These are phyloP conservation scores for Euura lappo DNA, from an alignment of 1,140 invertebrate genomes.

Conservation along the genomic window DNA sequence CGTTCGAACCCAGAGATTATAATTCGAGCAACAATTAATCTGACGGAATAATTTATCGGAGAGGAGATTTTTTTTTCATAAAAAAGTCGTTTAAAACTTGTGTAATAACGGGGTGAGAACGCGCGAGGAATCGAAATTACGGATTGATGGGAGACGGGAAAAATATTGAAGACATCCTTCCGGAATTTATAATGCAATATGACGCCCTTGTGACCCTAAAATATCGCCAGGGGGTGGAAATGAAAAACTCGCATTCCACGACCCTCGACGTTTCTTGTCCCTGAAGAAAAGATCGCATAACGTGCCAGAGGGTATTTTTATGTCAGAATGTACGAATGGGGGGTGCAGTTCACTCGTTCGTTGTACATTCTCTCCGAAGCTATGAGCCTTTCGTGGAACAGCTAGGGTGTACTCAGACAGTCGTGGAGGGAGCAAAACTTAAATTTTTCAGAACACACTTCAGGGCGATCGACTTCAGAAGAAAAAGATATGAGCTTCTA, in stretches of 20 bases:
- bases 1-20: background rate
- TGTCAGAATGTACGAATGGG: background rate
- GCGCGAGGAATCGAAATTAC: background rate
- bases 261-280: background rate
- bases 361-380: no score
- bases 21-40: background rate
- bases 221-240: background rate
- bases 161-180: background rate
- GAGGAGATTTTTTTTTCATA: no score
- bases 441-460: no score
- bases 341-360: background rate
- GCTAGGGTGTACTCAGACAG: no score
- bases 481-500: no score
- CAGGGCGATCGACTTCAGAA: no score
- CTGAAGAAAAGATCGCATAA: background rate
- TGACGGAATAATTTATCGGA: no score
- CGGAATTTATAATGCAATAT: constrained; percentile 2
- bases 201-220: background rate
- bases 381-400: no score
- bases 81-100: no score
- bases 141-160: background rate
- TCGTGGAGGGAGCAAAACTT: no score
- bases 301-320: background rate
- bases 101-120: no score
- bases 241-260: background rate